Evolutionary conservation across 2,113 vertebrate species (phyloP).

Genomic region (Columba janthina): DNA sequence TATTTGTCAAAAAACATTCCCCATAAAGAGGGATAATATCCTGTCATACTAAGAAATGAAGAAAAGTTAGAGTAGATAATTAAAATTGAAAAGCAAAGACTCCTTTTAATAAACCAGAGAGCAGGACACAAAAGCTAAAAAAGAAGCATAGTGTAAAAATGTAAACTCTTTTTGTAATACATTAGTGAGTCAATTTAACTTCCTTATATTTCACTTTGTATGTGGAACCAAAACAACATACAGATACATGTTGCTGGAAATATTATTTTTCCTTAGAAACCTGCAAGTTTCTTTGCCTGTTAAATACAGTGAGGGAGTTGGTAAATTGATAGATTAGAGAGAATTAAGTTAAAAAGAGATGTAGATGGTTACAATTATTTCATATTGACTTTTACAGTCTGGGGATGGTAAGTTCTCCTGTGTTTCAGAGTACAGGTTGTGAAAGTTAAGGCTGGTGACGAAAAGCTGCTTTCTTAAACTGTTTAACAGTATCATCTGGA

Average conservation of each 20-base stretch:
- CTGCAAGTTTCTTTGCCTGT: not conserved
- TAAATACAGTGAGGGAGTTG: slow-evolving; percentile 2
- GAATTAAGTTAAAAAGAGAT: not conserved
- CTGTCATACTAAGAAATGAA: slow-evolving; percentile 12
- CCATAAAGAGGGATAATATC: not conserved
- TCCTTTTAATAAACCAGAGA: slow-evolving; percentile 15
- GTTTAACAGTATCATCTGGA: not conserved
- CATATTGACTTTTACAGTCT: not conserved
- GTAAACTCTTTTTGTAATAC: not conserved
- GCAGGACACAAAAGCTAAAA: not conserved
- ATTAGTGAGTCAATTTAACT: not conserved
- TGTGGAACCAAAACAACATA: not conserved
- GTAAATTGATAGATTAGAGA: slow-evolving; percentile 2
- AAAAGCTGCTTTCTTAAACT: not conserved
- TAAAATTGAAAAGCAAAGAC: not conserved
- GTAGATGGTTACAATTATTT: not conserved
- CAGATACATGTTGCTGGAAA: not conserved
- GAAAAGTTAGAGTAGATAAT: not conserved
- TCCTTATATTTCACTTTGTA: not conserved
- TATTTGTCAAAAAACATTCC: not conserved
- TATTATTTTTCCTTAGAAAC: slow-evolving; percentile 16
- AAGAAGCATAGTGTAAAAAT: not conserved
- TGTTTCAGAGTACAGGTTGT: not conserved
- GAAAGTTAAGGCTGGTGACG: not conserved
- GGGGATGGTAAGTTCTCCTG: not conserved